Percentiles rank a stretch among this genome's conserved stretches.
Evolutionary conservation across 2,888 invertebrate species (phyloP).

Genomic region (Trissolcus japonicus): DNA sequence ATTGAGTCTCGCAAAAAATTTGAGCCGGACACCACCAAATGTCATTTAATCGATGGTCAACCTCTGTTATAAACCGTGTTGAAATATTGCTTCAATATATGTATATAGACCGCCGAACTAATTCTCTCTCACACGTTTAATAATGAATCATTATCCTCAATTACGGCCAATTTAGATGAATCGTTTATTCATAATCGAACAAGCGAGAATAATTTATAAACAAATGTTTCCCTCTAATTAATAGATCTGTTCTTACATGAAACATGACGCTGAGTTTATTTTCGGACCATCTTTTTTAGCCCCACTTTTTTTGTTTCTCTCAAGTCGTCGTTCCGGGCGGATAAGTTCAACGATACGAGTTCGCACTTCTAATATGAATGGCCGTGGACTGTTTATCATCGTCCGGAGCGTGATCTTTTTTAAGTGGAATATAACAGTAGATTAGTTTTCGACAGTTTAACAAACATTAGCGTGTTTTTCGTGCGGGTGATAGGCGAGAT

Average conservation of each 20-base stretch:
- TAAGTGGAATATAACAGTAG: conserved; percentile 34
- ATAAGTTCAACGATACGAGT: background rate
- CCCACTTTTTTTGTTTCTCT: background rate
- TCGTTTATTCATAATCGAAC: conserved; percentile 28
- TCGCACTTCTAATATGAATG: conserved; percentile 15
- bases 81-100: too few species aligned
- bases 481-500: conserved; percentile 33
- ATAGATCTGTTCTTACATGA: conserved; percentile 4
- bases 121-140: conserved; percentile 6
- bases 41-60: too few species aligned
- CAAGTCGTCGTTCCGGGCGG: background rate
- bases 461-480: conserved; percentile 44
- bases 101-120: background rate
- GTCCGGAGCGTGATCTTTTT: conserved; percentile 26
- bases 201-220: conserved; percentile 16
- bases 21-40: too few species aligned
- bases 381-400: conserved; percentile 18
- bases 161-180: conserved; percentile 24
- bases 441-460: conserved; percentile 51
- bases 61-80: too few species aligned
- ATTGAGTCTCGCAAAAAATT: background rate
- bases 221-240: conserved; percentile 23
- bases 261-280: conserved; percentile 5
- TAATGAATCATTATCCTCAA: conserved; percentile 16
- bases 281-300: background rate